Conservation (phyloP, 2,888 invertebrate species). For the Oscheius sp. region DNA sequence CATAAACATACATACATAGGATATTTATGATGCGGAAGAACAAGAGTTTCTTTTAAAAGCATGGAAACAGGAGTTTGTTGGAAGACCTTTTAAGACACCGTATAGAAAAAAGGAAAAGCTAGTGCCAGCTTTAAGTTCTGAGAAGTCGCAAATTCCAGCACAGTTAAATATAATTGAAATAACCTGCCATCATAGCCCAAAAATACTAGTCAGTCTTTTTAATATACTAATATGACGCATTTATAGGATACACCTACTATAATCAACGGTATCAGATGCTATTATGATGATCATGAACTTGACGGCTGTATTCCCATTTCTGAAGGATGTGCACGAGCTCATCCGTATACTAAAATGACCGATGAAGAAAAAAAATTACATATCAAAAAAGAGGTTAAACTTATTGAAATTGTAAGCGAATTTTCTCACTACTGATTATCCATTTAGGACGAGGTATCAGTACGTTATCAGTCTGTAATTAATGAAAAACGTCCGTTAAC, state of each 20-base stretch:
- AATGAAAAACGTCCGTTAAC: slow-evolving; percentile 48
- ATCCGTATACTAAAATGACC: slow-evolving; percentile 45
- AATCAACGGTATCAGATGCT: slow-evolving; percentile 34
- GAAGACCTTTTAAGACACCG: neutral
- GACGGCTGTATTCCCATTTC: slow-evolving; percentile 43
- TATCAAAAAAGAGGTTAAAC: slow-evolving; percentile 43
- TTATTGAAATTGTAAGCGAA: slow-evolving; percentile 42
- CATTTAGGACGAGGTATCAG: slow-evolving; percentile 56
- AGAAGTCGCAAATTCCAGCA: slow-evolving; percentile 7
- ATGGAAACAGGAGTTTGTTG: slow-evolving; percentile 14
- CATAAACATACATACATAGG: no score
- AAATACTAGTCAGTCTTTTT: neutral
- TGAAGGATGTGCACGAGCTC: slow-evolving; percentile 49
- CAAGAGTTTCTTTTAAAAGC: slow-evolving; percentile 10
- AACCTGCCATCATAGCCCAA: no score
- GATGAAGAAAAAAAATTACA: slow-evolving; percentile 49
- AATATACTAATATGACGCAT: neutral
- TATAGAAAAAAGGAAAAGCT: neutral
- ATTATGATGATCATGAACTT: slow-evolving; percentile 47
- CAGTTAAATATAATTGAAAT: slow-evolving; percentile 8
- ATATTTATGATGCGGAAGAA: slow-evolving; percentile 26
- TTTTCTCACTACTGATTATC: no score
- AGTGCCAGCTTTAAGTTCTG: neutral
- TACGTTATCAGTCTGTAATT: slow-evolving; percentile 50
- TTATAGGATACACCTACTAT: slow-evolving; percentile 35